A percentile compares a stretch with the other conserved stretches of the same genome.
phyloP scores from a whole-genome alignment of 2,888 invertebrate genomes.

The Sarcophaga caerulescens region DNA sequence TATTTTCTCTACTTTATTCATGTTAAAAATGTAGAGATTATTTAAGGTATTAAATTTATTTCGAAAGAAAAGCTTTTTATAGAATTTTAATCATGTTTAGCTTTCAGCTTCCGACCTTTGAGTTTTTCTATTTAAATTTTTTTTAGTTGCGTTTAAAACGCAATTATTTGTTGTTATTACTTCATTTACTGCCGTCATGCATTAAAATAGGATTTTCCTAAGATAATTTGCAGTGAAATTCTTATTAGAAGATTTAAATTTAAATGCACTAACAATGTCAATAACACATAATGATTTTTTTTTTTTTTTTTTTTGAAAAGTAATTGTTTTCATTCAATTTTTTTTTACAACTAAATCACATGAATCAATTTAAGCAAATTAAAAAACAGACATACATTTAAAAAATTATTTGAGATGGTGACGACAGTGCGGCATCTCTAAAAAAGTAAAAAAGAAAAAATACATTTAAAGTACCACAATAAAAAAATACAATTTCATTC shows the following conservation, averaged over 20 bases:
- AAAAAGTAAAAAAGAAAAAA: not conserved
- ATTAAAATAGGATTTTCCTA: constrained; percentile 57
- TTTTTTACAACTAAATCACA: constrained; percentile 3
- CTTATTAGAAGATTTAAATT: not conserved
- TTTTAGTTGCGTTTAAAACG: not conserved
- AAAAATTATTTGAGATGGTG: not conserved
- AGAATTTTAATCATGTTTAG: too few species aligned
- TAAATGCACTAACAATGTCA: constrained; percentile 28
- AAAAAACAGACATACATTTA: not conserved
- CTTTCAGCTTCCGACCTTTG: too few species aligned
- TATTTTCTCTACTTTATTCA: too few species aligned
- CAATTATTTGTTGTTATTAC: not conserved
- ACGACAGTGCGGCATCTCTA: not conserved
- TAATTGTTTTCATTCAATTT: not conserved
- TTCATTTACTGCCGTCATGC: not conserved
- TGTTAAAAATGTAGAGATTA: too few species aligned
- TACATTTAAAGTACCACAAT: constrained; percentile 12
- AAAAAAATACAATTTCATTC: constrained; percentile 33
- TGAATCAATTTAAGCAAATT: constrained; percentile 14
- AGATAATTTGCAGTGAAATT: constrained; percentile 36
- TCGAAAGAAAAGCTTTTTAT: too few species aligned
- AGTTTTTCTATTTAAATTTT: not conserved
- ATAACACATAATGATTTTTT: constrained; percentile 21
- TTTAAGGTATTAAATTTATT: too few species aligned
- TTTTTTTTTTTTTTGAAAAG: not conserved